Evolutionary conservation across 2,797 vertebrate species (phyloP).

Genomic region (Tinamus major): DNA sequence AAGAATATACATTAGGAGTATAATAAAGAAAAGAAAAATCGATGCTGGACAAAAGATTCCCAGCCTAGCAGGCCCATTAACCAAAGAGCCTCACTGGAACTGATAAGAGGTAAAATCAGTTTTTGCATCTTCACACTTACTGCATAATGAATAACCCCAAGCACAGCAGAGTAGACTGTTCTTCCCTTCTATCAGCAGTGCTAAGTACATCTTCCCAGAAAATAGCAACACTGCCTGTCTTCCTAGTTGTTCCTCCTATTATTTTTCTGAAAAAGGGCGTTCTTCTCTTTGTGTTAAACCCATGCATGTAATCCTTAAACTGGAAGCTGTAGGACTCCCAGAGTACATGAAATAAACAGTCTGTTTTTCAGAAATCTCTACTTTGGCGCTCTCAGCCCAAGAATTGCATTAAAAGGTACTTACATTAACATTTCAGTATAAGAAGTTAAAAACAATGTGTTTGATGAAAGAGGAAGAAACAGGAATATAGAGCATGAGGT

Average conservation of each 20-base stretch:
- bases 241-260: not conserved
- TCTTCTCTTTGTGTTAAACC: not conserved
- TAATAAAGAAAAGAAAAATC: not conserved
- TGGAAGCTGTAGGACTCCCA: not conserved
- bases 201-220: not conserved
- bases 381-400: not conserved
- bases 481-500: not conserved
- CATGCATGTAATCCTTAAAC: not conserved
- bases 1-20: not conserved
- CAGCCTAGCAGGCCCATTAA: not conserved
- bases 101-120: not conserved
- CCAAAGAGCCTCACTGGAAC: not conserved
- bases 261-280: not conserved
- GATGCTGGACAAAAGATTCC: not conserved
- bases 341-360: not conserved
- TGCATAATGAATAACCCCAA: not conserved
- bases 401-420: not conserved
- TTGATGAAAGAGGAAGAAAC: not conserved
- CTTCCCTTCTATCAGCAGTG: not conserved
- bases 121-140: not conserved
- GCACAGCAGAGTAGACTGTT: not conserved
- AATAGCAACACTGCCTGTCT: not conserved
- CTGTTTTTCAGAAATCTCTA: not conserved
- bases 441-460: fast-evolving
- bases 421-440: not conserved